Conservation (phyloP, 2,113 vertebrate species). For the Phoxinus phoxinus region DNA sequence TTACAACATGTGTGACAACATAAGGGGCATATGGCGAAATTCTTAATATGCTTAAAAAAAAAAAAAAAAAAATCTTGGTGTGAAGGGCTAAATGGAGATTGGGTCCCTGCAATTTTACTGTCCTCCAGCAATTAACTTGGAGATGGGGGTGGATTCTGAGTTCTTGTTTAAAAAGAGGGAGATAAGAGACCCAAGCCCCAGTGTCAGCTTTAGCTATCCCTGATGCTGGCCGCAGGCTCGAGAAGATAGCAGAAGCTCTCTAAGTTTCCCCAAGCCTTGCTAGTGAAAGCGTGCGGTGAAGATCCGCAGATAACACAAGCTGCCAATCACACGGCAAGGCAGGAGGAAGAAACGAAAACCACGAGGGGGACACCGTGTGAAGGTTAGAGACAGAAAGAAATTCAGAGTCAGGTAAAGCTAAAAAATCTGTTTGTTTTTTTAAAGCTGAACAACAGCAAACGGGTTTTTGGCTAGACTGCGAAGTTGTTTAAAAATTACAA, state of each 20-base stretch:
- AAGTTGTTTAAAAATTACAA: neutral
- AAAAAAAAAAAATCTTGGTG: no score
- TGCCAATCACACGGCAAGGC: constrained; percentile 72
- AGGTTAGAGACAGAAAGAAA: constrained; percentile 32
- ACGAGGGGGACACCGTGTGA: constrained; percentile 61
- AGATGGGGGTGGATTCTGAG: constrained; percentile 71
- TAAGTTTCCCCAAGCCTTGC: constrained; percentile 66
- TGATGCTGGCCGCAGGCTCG: constrained; percentile 70
- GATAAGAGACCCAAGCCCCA: constrained; percentile 70
- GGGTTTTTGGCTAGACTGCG: neutral
- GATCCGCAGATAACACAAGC: constrained; percentile 69
- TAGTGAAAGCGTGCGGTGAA: constrained; percentile 66
- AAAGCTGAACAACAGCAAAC: neutral
- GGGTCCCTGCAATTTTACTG: constrained; percentile 66
- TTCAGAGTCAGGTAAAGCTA: neutral
- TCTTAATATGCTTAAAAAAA: constrained; percentile 17
- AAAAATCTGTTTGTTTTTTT: neutral
- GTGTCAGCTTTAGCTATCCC: constrained; percentile 65
- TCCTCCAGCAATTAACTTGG: constrained; percentile 77
- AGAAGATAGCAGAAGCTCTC: constrained; percentile 72
- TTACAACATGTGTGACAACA: constrained; percentile 34
- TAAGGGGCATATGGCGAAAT: constrained; percentile 54
- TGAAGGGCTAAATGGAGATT: constrained; percentile 32
- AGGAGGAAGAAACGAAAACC: constrained; percentile 69
- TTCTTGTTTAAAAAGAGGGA: constrained; percentile 73